Percentiles rank a stretch among this genome's conserved stretches.
Evolutionary conservation across 1,140 invertebrate genomes (phyloP).

Genomic region (Hyles euphorbiae): DNA sequence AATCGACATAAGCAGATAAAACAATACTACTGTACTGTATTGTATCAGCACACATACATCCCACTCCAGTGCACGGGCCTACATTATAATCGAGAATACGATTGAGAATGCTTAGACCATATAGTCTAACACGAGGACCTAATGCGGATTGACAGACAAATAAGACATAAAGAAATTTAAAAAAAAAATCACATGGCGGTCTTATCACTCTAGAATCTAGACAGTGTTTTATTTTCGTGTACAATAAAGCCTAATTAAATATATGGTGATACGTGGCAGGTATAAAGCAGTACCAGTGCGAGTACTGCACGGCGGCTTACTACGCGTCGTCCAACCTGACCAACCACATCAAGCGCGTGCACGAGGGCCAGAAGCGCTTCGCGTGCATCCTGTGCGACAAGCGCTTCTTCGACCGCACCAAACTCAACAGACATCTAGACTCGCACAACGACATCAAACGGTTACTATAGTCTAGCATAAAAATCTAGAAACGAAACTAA

Average conservation of each 20-base stretch:
- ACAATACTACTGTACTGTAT: background rate
- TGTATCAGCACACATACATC: constrained; percentile 3
- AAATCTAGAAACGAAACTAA: too few relatives aligned
- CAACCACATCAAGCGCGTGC: constrained; percentile 31
- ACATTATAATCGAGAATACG: too few relatives aligned
- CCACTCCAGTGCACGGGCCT: background rate
- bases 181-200: too few relatives aligned
- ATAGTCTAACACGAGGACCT: too few relatives aligned
- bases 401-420: constrained; percentile 38
- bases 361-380: constrained; percentile 24
- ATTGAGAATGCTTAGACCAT: background rate
- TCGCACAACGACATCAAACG: constrained; percentile 30
- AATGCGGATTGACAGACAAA: too few relatives aligned
- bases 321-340: constrained; percentile 42
- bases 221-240: background rate
- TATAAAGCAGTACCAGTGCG: constrained; percentile 40
- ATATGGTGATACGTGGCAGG: constrained; percentile 24
- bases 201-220: too few relatives aligned
- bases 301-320: constrained; percentile 30
- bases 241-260: background rate
- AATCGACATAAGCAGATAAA: background rate
- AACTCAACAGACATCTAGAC: constrained; percentile 44
- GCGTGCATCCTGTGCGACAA: constrained; percentile 31
- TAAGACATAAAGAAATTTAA: too few relatives aligned
- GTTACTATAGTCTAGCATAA: background rate